phyloP scores from a whole-genome alignment of 2,113 vertebrate genomes.

The Megatriorchis doriae region DNA sequence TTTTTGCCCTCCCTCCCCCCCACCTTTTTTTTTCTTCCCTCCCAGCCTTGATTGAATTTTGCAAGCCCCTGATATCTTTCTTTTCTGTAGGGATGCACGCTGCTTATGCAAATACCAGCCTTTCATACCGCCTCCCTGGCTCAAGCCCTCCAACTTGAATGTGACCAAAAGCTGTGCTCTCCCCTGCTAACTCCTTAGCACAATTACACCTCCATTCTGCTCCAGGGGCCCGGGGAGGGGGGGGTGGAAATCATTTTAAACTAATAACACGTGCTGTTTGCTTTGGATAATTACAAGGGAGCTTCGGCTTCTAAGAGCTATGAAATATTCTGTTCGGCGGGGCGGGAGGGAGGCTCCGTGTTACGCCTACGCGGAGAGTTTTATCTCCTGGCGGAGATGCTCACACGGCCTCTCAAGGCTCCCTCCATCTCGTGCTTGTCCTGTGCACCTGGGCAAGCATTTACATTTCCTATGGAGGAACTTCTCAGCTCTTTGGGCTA shows the following conservation, averaged over 20 bases:
- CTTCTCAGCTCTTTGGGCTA: not conserved
- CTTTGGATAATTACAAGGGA: conserved; percentile 71
- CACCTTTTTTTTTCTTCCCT: conserved; percentile 59
- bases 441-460: conserved; percentile 31
- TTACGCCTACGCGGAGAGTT: conserved; percentile 29
- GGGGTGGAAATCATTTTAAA: conserved; percentile 55
- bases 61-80: conserved; percentile 76
- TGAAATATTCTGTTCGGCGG: conserved; percentile 47
- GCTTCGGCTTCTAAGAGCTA: conserved; percentile 53
- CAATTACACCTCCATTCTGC: conserved; percentile 66
- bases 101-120: conserved; percentile 86
- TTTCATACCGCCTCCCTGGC: conserved; percentile 78
- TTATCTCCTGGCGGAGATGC: conserved; percentile 34
- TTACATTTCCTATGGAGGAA: conserved; percentile 44
- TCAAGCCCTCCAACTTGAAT: conserved; percentile 79
- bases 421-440: not conserved
- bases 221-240: conserved; percentile 49
- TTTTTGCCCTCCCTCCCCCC: not conserved
- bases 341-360: conserved; percentile 24
- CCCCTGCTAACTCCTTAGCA: conserved; percentile 67
- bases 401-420: not conserved
- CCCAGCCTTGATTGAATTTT: conserved; percentile 64
- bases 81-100: conserved; percentile 78
- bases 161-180: conserved; percentile 71
- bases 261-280: conserved; percentile 70